Conservation (phyloP, 2,113 vertebrate genomes). For the Pachyramphus minor region DNA sequence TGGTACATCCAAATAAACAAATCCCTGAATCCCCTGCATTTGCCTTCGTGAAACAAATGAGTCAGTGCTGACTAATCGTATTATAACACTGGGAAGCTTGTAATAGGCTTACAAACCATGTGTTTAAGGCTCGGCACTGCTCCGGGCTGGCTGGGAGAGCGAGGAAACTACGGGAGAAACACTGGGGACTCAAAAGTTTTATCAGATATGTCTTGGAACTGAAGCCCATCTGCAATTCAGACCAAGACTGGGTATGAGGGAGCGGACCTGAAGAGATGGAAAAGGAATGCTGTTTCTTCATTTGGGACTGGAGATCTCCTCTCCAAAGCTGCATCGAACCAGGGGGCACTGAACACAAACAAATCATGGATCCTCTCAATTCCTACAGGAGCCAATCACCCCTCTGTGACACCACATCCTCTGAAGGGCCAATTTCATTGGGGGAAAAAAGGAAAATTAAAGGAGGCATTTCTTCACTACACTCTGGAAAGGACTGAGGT, state of each 20-base stretch:
- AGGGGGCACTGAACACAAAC: not conserved
- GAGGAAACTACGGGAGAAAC: not conserved
- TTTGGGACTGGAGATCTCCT: not conserved
- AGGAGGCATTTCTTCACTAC: not conserved
- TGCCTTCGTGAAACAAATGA: slow-evolving; percentile 67
- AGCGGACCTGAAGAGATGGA: not conserved
- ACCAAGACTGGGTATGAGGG: not conserved
- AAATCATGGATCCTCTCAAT: not conserved
- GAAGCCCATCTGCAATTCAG: not conserved
- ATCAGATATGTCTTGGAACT: not conserved
- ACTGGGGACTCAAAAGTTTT: not conserved
- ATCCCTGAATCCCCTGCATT: slow-evolving; percentile 41
- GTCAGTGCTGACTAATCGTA: slow-evolving; percentile 65
- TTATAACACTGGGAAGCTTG: slow-evolving; percentile 22
- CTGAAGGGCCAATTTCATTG: not conserved
- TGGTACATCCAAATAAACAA: slow-evolving; percentile 59
- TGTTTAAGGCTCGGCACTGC: slow-evolving; percentile 33
- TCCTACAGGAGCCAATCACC: not conserved
- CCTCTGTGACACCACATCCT: not conserved
- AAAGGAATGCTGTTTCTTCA: not conserved
- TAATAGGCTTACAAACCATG: slow-evolving; percentile 47
- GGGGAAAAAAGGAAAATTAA: not conserved
- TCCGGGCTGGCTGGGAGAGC: slow-evolving; percentile 18
- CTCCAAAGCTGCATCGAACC: not conserved
- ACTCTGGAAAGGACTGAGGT: not conserved